A percentile compares a stretch with the other conserved stretches of the same genome.
These are phyloP conservation scores for Pionites leucogaster DNA, from an alignment of 2,113 vertebrate species.

Conservation along the genomic window DNA sequence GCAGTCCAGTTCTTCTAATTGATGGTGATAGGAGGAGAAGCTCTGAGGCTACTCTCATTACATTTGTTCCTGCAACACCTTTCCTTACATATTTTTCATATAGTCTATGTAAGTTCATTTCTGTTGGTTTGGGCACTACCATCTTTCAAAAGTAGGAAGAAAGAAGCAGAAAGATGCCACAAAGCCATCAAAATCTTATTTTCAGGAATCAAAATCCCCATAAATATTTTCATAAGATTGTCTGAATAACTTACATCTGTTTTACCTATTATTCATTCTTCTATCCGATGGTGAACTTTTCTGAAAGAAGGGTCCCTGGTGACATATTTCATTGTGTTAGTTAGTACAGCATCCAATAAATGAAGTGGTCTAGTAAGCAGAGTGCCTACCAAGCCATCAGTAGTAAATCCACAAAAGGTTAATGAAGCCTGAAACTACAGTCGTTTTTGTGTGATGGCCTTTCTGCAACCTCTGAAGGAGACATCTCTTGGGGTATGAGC, in stretches of 20 bases:
- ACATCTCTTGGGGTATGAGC: neutral
- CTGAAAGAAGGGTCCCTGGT: neutral
- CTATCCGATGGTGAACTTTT: neutral
- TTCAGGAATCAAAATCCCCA: neutral
- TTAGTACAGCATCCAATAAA: neutral
- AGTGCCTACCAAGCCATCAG: neutral
- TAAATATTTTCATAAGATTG: neutral
- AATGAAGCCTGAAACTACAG: slow-evolving; percentile 17
- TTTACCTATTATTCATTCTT: neutral
- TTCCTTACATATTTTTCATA: neutral
- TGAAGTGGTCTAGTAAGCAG: slow-evolving; percentile 22
- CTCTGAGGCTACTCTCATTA: neutral
- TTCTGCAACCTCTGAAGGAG: neutral
- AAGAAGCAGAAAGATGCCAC: neutral
- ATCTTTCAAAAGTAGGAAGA: neutral
- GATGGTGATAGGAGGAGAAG: neutral
- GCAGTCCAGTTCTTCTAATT: neutral
- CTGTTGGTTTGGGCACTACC: neutral
- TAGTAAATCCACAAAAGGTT: slow-evolving; percentile 25
- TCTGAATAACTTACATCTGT: neutral
- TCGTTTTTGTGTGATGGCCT: neutral
- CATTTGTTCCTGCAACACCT: neutral
- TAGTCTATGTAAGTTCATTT: neutral
- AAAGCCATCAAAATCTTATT: neutral
- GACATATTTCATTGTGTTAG: neutral